A percentile compares a stretch with the other conserved stretches of the same genome.
Evolutionary conservation across 2,113 vertebrate genomes (phyloP).

Genomic region (Pachypanchax playfairii): DNA sequence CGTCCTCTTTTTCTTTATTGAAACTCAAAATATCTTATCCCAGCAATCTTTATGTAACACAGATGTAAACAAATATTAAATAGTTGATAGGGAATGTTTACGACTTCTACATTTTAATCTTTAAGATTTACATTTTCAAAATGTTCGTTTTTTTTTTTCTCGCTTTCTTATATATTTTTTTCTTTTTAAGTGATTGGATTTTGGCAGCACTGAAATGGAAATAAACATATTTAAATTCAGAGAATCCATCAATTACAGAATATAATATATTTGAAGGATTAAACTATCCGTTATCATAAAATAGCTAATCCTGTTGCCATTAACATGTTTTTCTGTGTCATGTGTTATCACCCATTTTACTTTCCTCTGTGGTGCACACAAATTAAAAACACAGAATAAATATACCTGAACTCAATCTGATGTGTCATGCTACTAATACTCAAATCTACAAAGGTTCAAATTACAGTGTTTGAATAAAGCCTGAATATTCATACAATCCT

Average conservation of each 20-base stretch:
- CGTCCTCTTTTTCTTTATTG: neutral
- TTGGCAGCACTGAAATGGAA: neutral
- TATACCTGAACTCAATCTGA: neutral
- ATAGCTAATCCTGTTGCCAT: neutral
- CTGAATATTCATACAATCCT: neutral
- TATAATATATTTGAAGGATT: too few species aligned
- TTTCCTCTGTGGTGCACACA: neutral
- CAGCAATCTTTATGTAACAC: conserved; percentile 12
- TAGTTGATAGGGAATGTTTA: conserved; percentile 49
- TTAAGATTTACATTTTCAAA: neutral
- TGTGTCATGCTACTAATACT: neutral
- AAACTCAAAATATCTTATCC: conserved; percentile 9
- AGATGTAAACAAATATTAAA: conserved; percentile 50
- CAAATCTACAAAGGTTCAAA: neutral
- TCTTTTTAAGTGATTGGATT: too few species aligned
- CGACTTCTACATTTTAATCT: neutral
- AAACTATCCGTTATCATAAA: too few species aligned
- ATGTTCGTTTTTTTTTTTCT: conserved; percentile 1
- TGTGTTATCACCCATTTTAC: neutral
- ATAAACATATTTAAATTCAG: too few species aligned
- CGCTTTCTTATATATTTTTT: neutral
- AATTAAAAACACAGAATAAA: neutral
- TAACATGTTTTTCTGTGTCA: neutral
- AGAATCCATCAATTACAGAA: too few species aligned
- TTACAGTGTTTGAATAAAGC: neutral